Evolutionary conservation across 2,797 vertebrate species (phyloP).

Genomic region (Tiaroga cobitis): DNA sequence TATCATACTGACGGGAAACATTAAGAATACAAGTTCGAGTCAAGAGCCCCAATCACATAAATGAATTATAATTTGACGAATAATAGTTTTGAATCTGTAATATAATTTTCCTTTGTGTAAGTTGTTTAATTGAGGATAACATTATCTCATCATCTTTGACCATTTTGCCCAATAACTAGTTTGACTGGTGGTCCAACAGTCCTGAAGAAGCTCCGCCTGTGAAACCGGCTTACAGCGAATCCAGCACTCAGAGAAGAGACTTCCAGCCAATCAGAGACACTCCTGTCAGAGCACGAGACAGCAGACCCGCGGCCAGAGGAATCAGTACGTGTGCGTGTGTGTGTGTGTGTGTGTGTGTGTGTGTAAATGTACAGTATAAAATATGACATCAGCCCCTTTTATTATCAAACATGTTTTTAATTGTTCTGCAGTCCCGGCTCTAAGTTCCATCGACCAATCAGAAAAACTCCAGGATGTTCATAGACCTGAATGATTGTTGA

Average conservation of each 20-base stretch:
- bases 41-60: not conserved
- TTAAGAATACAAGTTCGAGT: not conserved
- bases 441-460: constrained; percentile 40
- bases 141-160: not conserved
- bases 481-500: constrained; percentile 51
- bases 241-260: constrained; percentile 57
- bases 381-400: not conserved
- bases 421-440: constrained; percentile 50
- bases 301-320: constrained; percentile 46
- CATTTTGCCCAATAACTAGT: constrained; percentile 27
- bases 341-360: not conserved
- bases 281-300: constrained; percentile 17
- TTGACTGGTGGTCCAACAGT: constrained; percentile 50
- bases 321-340: constrained; percentile 44
- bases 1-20: not conserved
- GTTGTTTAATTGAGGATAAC: too few relatives aligned
- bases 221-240: constrained; percentile 41
- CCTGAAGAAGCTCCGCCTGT: not conserved
- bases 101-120: too few relatives aligned
- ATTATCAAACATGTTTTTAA: not conserved
- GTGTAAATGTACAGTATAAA: not conserved
- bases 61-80: not conserved
- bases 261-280: constrained; percentile 32
- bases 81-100: not conserved
- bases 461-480: constrained; percentile 46